These are phyloP conservation scores for Gerris buenoi DNA, from an alignment of 1,140 invertebrate species.

Conservation along the genomic window DNA sequence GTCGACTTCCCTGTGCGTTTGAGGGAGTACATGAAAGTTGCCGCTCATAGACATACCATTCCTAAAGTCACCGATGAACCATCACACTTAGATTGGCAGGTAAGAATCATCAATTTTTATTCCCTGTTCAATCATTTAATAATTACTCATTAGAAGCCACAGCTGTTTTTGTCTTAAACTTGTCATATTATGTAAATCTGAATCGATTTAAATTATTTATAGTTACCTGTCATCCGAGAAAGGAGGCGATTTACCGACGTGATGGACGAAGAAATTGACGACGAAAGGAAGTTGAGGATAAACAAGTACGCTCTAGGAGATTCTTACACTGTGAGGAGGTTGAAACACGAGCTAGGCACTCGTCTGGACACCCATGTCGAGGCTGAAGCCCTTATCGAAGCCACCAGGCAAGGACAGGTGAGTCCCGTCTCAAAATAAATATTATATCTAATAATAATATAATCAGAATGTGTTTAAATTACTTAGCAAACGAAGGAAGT, in stretches of 20 bases:
- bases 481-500: too few relatives aligned
- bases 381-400: constrained; percentile 65
- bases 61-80: constrained; percentile 13
- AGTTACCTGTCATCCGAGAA: constrained; percentile 76
- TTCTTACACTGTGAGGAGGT: constrained; percentile 48
- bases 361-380: constrained; percentile 65
- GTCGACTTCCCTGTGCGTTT: constrained; percentile 80
- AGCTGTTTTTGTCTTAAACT: too few relatives aligned
- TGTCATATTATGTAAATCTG: too few relatives aligned
- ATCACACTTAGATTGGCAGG: constrained; percentile 54
- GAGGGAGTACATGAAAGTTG: constrained; percentile 84
- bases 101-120: constrained; percentile 28
- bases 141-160: too few relatives aligned
- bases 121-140: neutral
- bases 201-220: too few relatives aligned
- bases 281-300: constrained; percentile 65
- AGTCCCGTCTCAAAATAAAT: too few relatives aligned
- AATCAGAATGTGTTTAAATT: too few relatives aligned
- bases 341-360: constrained; percentile 64
- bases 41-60: constrained; percentile 39
- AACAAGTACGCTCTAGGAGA: constrained; percentile 58
- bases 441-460: too few relatives aligned
- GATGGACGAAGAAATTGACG: constrained; percentile 91
- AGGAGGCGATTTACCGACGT: constrained; percentile 80
- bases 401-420: constrained; percentile 52